Base-by-base conservation (phyloP, 2,797 vertebrate genomes). In the Megaceryle alcyon region DNA sequence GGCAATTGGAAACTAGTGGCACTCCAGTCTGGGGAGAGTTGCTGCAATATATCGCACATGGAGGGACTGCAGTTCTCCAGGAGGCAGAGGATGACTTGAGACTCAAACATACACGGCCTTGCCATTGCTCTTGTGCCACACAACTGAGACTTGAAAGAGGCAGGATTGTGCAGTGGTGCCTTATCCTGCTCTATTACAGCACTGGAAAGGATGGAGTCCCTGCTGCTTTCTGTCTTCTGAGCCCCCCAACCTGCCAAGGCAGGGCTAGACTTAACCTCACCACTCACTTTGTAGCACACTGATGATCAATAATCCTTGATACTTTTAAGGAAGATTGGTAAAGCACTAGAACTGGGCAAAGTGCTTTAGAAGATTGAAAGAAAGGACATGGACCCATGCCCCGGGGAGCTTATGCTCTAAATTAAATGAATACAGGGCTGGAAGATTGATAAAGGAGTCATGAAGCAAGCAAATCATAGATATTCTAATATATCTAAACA, bases 301-400 rank as follows among this genome's bases (percentile, higher is more conserved):
- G 6, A 43, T 4, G 8, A 96, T 93, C 71, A 91, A 92, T 91
- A 94, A 44, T 65, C 44, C 80, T 82, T 72, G 51, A 92, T 89
- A 91, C 80, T 94, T 96, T 92, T 90, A 94, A 77, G 76, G 72
- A 96, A 91, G 80, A 86, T 72, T 94, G 89, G 85, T 86, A 94
- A 94, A 90, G 68, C 54, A 64, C 59, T 70, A 72, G 77, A 72
- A 72, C 26, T 43, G 54, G 88, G 86, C 51, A 73, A 82, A 91
- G 83, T 82, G 88, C 77, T 96, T 94, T 82, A 92, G 82, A 93
- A 96, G 73, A 96, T 96, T 95, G 94, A 94, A 95, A 95, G 85
- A 96, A 94, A 96, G 85, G 87, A 94, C 79, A 73, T 60, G 91
- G 82, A 87, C 91, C 69, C 12, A 43, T 83, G 84, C 79, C 79